Evolutionary conservation across 2,113 vertebrate species (phyloP), one percentile per base, ranked within the genome.

Genomic region (Ancistrus triradiatus): DNA sequence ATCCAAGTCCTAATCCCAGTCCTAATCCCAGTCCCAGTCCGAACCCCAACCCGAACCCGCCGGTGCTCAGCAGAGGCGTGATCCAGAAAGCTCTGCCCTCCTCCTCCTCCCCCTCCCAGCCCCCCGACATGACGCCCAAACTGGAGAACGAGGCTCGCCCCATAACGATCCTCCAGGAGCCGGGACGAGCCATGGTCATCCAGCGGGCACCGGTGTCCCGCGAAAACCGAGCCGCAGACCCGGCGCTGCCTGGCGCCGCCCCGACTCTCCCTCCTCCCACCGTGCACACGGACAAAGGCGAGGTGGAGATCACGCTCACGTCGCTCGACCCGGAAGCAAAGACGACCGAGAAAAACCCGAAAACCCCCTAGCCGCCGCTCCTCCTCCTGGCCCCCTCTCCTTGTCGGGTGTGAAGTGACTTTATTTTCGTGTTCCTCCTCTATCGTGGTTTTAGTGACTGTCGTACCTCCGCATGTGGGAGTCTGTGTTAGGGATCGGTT

Each of bases 1-100:
- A 63, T 31, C 59, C 79, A 4, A 72, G 40, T 6, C n/a, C 27
- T 6, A 38, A 40, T 15, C 53, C 31, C 5, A 24, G 73, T 17
- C 35, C 69, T n/a, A 75, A 63, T 31, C 59, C 79, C 6, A 72
- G 40, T 6, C n/a, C 27, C 3, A 38, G 22, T 15, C 53, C 4
- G 19, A 76, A n/a, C 33, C 71, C 8, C 71, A n/a, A 52, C 35
- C 59, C 79, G 11, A 68, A 56, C 2, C 69, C 65, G 0, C 60
- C 75, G 18, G 75, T 83, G 4, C 10, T 82, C 7, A 78, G 63
- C 0, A 77, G 86, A 0, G 70, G 86, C 0, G 82, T 89, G 48
- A 90, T 90, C 60, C 88, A 89, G 64, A 90, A 87, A 28, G 87
- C 85, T 5, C 68, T 80, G 0, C 66, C 81, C 0, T 71, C 74